Base-by-base conservation (phyloP, 1,140 invertebrate genomes). In the Diorhabda sublineata region DNA sequence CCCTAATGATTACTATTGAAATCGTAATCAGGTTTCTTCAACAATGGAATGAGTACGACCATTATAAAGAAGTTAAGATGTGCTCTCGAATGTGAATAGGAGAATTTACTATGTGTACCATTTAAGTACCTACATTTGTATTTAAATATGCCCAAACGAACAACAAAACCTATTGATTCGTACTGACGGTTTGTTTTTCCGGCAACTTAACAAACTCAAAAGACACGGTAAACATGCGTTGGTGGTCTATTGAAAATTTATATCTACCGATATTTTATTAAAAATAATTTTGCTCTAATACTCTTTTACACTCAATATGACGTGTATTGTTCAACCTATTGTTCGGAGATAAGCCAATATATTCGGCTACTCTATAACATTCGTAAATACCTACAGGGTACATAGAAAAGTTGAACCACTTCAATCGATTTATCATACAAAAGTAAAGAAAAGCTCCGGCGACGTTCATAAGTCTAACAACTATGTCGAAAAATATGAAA, bases 61-160 rank as follows among this genome's bases (percentile, higher is more conserved):
- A 52, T 52, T 52, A 52, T 52, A 52, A 52, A 52, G 47, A 52
- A 52, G 47, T 52, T 52, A 52, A 52, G n/a, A 52, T 52, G n/a
- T 52, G 26, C 47, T 52, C 6, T 52, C 6, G 47, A 26, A n/a
- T 52, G n/a, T 52, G 47, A 52, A 52, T 52, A 52, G 47, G 47
- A n/a, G 47, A 52, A 52, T 52, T 52, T 8, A 52, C 6, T n/a
- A 52, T 26, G 26, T 52, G 47, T 52, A 52, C 47, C 47, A 52
- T 52, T 52, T 52, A 52, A n/a, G 6, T 52, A 8, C 47, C 47
- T 3, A n/a, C 47, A 6, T 6, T 52, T 4, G 47, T 52, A 52
- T 52, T 52, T 52, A 52, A 52, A 52, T 52, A n/a, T 52, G 47
- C 6, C 45, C 45, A n/a, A 52, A 52, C 47, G 47, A 52, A 52